phyloP scores from a whole-genome alignment of 2,113 vertebrate genomes.

The Trogon surrucura region DNA sequence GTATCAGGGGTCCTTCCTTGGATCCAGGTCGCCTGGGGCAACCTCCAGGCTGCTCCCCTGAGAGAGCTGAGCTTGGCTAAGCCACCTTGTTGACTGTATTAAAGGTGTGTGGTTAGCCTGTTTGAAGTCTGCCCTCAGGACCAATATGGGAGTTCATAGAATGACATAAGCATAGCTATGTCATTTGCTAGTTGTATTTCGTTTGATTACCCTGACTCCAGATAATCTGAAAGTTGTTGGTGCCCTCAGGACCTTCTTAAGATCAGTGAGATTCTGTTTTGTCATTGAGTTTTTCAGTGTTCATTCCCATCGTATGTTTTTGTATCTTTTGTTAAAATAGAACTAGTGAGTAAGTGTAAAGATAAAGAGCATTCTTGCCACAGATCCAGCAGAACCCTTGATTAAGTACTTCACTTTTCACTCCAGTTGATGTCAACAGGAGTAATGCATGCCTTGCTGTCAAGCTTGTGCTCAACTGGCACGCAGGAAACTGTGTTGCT shows the following conservation, averaged over 20 bases:
- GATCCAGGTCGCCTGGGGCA: background rate
- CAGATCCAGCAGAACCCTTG: background rate
- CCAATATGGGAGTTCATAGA: background rate
- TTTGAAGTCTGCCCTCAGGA: background rate
- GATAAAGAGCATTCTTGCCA: background rate
- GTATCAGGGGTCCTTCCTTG: background rate
- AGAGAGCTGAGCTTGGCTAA: background rate
- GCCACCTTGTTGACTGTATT: background rate
- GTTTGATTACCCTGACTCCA: background rate
- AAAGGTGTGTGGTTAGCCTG: background rate
- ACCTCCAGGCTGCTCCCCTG: background rate
- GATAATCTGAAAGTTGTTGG: background rate
- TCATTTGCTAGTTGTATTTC: background rate
- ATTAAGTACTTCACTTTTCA: background rate
- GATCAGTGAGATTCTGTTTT: background rate
- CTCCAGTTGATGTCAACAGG: background rate
- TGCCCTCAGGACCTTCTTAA: background rate
- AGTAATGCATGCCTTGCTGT: background rate
- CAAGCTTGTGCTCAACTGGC: background rate
- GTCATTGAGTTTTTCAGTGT: background rate
- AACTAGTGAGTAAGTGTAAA: background rate
- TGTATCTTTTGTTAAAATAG: background rate
- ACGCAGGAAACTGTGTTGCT: background rate
- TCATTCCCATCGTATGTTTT: background rate
- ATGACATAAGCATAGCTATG: background rate